Conservation (phyloP, 2,113 vertebrate species). For the Corvus cornix region DNA sequence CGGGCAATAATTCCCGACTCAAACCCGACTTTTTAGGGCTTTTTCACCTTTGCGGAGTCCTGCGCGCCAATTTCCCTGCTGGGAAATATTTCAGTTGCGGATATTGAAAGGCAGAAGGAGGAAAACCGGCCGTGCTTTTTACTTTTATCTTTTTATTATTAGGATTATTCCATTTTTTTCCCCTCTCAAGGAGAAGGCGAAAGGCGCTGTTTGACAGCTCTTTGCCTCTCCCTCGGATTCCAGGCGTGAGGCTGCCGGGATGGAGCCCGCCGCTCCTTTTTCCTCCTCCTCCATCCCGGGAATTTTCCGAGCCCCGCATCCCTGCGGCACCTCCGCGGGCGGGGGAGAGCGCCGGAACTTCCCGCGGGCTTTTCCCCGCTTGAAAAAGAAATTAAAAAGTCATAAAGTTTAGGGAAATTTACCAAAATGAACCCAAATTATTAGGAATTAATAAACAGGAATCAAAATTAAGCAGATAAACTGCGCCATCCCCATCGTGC, state of each 20-base stretch:
- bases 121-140: not conserved
- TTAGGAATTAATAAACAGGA: not conserved
- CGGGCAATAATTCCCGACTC: not conserved
- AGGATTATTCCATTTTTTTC: accelerated
- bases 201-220: not conserved
- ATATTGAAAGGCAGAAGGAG: not conserved
- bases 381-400: not conserved
- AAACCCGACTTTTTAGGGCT: not conserved
- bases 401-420: not conserved
- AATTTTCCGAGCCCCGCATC: not conserved
- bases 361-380: accelerated
- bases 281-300: not conserved
- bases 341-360: not conserved
- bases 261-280: not conserved
- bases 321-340: not conserved
- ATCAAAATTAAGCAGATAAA: not conserved
- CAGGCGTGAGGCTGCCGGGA: not conserved
- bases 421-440: not conserved
- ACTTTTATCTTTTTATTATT: not conserved
- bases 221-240: not conserved
- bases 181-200: not conserved
- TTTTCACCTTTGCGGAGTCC: not conserved
- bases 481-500: accelerated
- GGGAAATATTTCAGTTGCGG: not conserved
- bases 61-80: not conserved